Evolutionary conservation across 2,113 vertebrate genomes (phyloP).

Genomic region (Pterocles gutturalis): DNA sequence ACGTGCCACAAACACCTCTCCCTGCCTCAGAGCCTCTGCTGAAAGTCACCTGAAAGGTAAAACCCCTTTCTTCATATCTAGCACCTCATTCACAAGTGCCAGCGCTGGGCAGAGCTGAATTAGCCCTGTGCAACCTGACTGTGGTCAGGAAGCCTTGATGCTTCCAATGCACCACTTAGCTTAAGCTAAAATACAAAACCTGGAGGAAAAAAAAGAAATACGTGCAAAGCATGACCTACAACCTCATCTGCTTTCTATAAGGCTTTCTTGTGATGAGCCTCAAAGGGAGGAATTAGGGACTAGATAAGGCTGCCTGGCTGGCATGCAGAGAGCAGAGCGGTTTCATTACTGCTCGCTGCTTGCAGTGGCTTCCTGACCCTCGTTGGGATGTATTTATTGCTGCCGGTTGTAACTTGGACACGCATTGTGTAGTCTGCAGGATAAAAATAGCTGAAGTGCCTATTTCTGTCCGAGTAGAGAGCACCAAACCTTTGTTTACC

Average conservation of each 20-base stretch:
- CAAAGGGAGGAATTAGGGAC: slow-evolving; percentile 3
- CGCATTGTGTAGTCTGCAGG: slow-evolving; percentile 4
- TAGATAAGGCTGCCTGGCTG: background rate
- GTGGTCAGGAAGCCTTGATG: background rate
- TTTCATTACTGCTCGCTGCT: slow-evolving; percentile 2
- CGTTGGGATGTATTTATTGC: slow-evolving; percentile 42
- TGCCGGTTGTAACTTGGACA: slow-evolving; percentile 42
- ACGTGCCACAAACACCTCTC: background rate
- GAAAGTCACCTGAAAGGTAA: background rate
- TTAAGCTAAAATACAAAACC: background rate
- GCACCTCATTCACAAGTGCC: background rate
- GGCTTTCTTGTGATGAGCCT: slow-evolving; percentile 4
- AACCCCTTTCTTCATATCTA: background rate
- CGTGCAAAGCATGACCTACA: background rate
- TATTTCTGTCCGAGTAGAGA: slow-evolving; percentile 61
- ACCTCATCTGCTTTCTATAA: background rate
- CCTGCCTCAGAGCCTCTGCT: background rate
- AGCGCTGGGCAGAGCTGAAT: background rate
- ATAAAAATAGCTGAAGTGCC: slow-evolving; percentile 62
- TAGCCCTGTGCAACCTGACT: fast-evolving
- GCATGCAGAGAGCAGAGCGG: background rate
- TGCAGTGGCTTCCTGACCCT: background rate
- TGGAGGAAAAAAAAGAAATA: background rate
- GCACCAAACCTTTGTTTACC: slow-evolving; percentile 53
- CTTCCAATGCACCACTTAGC: background rate